A percentile compares a stretch with the other conserved stretches of the same genome.
Conservation (phyloP, 2,797 vertebrate species). For the Lagodon rhomboides region DNA sequence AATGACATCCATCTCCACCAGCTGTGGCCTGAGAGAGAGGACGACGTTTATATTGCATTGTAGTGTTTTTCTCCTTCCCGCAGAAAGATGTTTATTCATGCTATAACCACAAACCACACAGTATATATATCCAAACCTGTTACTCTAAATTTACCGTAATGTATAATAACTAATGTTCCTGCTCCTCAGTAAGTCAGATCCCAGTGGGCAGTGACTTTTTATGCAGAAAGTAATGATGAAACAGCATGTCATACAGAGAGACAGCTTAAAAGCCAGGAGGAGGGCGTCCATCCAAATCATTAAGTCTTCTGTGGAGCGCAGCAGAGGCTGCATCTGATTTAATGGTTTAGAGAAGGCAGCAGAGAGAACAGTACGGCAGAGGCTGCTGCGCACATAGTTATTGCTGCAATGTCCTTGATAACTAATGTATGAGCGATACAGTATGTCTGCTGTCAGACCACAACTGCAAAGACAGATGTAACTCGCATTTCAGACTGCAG, state of each 20-base stretch:
- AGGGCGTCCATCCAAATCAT: conserved; percentile 58
- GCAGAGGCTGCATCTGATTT: conserved; percentile 53
- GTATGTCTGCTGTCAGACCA: background rate
- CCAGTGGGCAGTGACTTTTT: conserved; percentile 47
- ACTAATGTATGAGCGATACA: conserved; percentile 5
- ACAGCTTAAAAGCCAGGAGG: conserved; percentile 60
- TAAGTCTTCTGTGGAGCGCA: conserved; percentile 47
- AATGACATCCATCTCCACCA: conserved; percentile 49
- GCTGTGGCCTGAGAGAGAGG: conserved; percentile 25
- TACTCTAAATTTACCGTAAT: conserved; percentile 36
- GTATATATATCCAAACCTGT: conserved; percentile 16
- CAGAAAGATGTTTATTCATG: background rate
- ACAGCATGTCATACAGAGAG: conserved; percentile 56
- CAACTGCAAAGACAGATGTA: background rate
- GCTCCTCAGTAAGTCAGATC: conserved; percentile 29
- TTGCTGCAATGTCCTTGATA: conserved; percentile 17
- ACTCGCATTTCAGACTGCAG: background rate
- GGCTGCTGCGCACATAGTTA: conserved; percentile 17
- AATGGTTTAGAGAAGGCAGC: conserved; percentile 25
- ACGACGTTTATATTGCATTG: conserved; percentile 1
- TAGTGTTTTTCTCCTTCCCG: conserved; percentile 1
- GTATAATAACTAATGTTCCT: conserved; percentile 29
- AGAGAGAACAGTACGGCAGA: conserved; percentile 6
- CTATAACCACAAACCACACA: background rate
- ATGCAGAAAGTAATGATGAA: conserved; percentile 65